Base-by-base conservation (phyloP, 2,888 invertebrate species). In the Tortricodes alternella region DNA sequence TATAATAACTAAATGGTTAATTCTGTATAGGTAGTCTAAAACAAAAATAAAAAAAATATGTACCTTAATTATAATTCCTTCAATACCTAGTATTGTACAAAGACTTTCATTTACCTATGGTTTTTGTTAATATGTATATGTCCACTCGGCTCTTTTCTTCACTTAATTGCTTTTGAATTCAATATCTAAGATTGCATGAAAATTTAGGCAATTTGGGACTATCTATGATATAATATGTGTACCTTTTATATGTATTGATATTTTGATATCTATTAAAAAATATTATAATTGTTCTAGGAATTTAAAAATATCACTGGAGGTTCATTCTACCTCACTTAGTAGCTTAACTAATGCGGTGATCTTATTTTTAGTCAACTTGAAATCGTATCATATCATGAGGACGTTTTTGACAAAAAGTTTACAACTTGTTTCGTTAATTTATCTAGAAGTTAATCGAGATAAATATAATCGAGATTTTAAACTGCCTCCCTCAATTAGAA, bases 161-260 rank as follows among this genome's bases (percentile, higher is more conserved):
- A 18, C 49, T 44, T 44, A 37, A 44, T 56, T 56, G 56, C 27
- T 50, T 50, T 44, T 29, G 35, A n/a, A n/a, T n/a, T n/a, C n/a
- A n/a, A 56, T 50, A 56, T 18, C 56, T 56, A 60, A 35, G 49
- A 56, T 61, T 65, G 56, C 60, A 58, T 49, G 61, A 57, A 59
- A 50, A 52, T 63, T 63, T 61, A 68, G 62, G 68, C 67, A 63
- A 67, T 68, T 56, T 70, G 65, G 60, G 59, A 64, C 70, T 70
- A 70, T 68, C 68, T 70, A 70, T 70, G 62, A 66, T 67, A 66
- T 62, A 60, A 34, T 48, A 53, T 55, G 49, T 58, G 44, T 59
- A 59, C 39, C 51, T 53, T 49, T 53, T 55, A 60, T 41, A 46
- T 56, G 58, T 59, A 59, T 62, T 57, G 57, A 51, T 57, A 51